Base-by-base conservation (phyloP, 1,140 invertebrate genomes). In the Riptortus pedestris region DNA sequence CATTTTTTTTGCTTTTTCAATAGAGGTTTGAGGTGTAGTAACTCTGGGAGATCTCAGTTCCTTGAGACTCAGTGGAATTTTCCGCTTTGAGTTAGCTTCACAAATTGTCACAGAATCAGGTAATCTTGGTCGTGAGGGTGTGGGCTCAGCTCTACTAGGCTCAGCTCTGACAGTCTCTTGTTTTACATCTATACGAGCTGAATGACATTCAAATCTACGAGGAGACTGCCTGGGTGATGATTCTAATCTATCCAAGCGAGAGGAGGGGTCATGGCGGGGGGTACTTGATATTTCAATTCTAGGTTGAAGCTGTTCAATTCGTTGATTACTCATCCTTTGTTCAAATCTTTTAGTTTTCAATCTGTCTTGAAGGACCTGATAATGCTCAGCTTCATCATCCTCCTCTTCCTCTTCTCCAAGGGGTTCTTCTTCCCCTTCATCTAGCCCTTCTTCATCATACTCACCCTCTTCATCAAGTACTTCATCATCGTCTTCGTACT, bases 391-490 rank as follows among this genome's bases (percentile, higher is more conserved):
- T 2, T 33, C 28, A 11, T 59, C 57, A 1, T 29, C 1, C 18
- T 43, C 38, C 16, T 62, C 62, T 47, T 63, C 65, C 73, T 68
- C 63, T 38, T 58, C 58, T 14, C 31, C 26, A 52, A 48, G n/a
- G 20, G 62, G 64, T 29, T 51, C 26, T 62, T 70, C 67, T 18
- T 38, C 52, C 9, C 52, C 52, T 63, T 65, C 68, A 1, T 64
- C 62, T 16, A 60, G 43, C 4, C 24, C 52, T 14, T 64, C 29
- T 33, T 43, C 63, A 70, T 76, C 60, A 14, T 43, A 55, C 74
- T 76, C 11, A 4, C 66, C 5, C 73, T 74, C 0, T n/a, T 33
- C 16, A 73, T 74, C 0, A 31, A 22, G 64, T 72, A 75, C 4
- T 60, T n/a, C n/a, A 65, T 55, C 63, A 66, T 69, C 7, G n/a